Conservation (phyloP, 2,113 vertebrate species). For the Tragelaphus imberbis region DNA sequence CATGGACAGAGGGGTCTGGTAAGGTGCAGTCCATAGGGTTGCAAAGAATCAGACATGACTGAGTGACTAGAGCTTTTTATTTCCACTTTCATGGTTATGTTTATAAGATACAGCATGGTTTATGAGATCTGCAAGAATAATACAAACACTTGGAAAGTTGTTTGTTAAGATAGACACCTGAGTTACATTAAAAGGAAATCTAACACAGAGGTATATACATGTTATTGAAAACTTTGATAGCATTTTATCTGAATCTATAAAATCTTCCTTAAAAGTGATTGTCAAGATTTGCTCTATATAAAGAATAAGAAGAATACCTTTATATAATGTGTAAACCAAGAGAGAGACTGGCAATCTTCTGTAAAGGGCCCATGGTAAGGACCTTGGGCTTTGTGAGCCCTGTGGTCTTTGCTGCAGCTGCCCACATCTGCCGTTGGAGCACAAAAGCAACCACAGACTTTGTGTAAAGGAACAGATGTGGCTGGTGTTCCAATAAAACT, state of each 20-base stretch:
- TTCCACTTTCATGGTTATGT: background rate
- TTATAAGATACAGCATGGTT: background rate
- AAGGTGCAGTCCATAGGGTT: background rate
- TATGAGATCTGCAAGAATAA: slow-evolving; percentile 11
- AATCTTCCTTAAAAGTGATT: background rate
- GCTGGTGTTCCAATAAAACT: background rate
- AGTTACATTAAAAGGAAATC: background rate
- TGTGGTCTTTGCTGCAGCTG: background rate
- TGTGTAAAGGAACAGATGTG: background rate
- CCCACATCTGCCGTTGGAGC: background rate
- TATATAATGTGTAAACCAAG: background rate
- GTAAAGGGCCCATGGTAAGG: background rate
- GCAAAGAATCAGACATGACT: background rate
- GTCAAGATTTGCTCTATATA: background rate
- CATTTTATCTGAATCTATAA: background rate
- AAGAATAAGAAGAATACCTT: background rate
- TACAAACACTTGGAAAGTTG: background rate
- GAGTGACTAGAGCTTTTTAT: background rate
- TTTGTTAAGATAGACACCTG: background rate
- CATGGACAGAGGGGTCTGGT: background rate
- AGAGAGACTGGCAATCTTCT: background rate
- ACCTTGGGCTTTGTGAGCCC: background rate
- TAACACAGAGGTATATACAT: background rate
- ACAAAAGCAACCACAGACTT: background rate
- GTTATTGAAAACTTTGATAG: background rate